Percentiles rank a stretch among this genome's conserved stretches.
phyloP scores from a whole-genome alignment of 2,797 vertebrate species.

The Pterois miles region DNA sequence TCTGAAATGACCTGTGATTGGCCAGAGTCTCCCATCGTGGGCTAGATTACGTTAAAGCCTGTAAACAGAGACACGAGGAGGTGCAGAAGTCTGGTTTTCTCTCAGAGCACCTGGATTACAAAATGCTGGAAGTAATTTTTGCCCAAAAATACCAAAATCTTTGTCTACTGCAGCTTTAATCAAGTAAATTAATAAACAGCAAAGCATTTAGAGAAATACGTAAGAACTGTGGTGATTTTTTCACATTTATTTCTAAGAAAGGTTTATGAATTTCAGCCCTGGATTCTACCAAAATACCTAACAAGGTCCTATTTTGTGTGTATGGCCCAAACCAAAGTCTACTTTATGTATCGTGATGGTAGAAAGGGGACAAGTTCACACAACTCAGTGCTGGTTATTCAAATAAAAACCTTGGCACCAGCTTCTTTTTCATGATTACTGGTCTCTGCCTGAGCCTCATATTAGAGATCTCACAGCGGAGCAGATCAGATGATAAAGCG shows the following conservation, averaged over 20 bases:
- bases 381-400: slow-evolving; percentile 5
- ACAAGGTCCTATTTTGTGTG: background rate
- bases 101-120: no score
- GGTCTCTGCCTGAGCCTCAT: background rate
- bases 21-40: no score
- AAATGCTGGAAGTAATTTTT: no score
- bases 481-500: slow-evolving; percentile 1
- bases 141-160: no score
- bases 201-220: background rate
- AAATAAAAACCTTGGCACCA: background rate
- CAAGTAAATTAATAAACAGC: background rate
- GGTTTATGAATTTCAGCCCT: background rate
- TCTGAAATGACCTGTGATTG: no score
- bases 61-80: no score
- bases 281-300: background rate
- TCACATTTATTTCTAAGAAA: background rate
- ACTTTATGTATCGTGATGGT: background rate
- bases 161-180: no score
- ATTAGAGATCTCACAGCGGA: background rate
- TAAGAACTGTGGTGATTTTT: background rate
- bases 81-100: no score
- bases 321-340: background rate
- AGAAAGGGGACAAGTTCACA: slow-evolving; percentile 23
- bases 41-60: no score
- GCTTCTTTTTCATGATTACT: background rate